These are phyloP conservation scores for Epinotia demarniana DNA, from an alignment of 2,888 invertebrate species.

Conservation along the genomic window DNA sequence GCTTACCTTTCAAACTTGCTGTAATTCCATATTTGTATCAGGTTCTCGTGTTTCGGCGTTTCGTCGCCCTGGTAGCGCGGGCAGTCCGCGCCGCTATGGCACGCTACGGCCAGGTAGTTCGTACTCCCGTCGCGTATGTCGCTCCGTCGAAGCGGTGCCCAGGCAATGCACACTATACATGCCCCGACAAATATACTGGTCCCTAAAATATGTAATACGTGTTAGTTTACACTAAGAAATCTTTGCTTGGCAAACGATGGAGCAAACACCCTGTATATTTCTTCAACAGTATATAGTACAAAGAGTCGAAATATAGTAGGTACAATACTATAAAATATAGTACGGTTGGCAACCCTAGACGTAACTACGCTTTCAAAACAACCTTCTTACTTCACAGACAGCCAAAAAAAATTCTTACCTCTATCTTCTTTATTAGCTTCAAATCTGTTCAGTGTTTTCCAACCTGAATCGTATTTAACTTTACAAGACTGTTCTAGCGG, in stretches of 20 bases:
- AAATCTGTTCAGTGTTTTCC: slow-evolving; percentile 56
- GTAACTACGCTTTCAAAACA: too few species aligned
- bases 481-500: slow-evolving; percentile 82
- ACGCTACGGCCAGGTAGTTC: slow-evolving; percentile 84
- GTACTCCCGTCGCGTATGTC: background rate
- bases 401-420: slow-evolving; percentile 5
- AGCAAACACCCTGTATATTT: too few species aligned
- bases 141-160: slow-evolving; percentile 23
- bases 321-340: too few species aligned
- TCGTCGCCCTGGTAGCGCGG: slow-evolving; percentile 71
- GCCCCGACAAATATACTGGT: slow-evolving; percentile 81
- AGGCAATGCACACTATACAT: slow-evolving; percentile 54
- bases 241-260: too few species aligned
- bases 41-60: slow-evolving; percentile 72
- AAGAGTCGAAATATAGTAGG: too few species aligned
- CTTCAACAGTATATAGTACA: too few species aligned
- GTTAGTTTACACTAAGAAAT: background rate
- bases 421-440: slow-evolving; percentile 53
- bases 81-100: slow-evolving; percentile 79
- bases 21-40: slow-evolving; percentile 89
- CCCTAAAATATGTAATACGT: slow-evolving; percentile 47
- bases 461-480: slow-evolving; percentile 57
- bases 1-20: slow-evolving; percentile 74
- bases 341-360: too few species aligned
- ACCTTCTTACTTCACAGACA: background rate